phyloP scores from a whole-genome alignment of 1,140 invertebrate genomes.

The Ceratosolen solmsi region DNA sequence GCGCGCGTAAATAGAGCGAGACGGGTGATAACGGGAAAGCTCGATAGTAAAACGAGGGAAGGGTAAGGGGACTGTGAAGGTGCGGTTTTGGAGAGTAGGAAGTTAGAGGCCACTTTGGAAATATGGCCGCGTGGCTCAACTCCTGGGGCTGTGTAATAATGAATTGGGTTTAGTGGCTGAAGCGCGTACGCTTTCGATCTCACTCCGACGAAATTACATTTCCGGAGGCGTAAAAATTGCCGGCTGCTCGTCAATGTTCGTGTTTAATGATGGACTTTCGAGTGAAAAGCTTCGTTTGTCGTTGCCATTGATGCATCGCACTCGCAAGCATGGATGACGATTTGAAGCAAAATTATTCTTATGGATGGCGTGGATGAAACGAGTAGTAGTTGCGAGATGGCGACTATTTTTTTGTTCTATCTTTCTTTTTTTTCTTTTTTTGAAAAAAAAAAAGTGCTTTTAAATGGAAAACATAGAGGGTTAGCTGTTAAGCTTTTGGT shows the following conservation, averaged over 20 bases:
- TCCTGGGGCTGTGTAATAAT: slow-evolving; percentile 6
- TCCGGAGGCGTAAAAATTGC: not conserved
- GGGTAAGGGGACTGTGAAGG: not conserved
- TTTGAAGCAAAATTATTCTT: no score
- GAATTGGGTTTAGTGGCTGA: not conserved
- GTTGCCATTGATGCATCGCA: not conserved
- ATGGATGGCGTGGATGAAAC: no score
- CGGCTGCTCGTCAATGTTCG: not conserved
- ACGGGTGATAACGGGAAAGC: slow-evolving; percentile 34
- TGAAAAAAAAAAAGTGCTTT: not conserved
- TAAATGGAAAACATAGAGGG: not conserved
- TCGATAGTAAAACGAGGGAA: not conserved
- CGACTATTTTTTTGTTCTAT: no score
- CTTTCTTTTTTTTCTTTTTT: not conserved
- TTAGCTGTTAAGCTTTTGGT: not conserved
- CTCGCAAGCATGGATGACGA: no score
- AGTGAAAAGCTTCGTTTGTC: not conserved
- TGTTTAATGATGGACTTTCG: not conserved
- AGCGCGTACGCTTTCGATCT: not conserved
- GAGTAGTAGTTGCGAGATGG: no score
- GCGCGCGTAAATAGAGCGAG: slow-evolving; percentile 39
- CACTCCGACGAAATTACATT: not conserved
- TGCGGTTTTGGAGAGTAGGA: not conserved
- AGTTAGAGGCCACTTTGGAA: slow-evolving; percentile 32
- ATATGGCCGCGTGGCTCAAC: slow-evolving; percentile 7